phyloP scores from a whole-genome alignment of 2,113 vertebrate species.

The Toxostoma redivivum region DNA sequence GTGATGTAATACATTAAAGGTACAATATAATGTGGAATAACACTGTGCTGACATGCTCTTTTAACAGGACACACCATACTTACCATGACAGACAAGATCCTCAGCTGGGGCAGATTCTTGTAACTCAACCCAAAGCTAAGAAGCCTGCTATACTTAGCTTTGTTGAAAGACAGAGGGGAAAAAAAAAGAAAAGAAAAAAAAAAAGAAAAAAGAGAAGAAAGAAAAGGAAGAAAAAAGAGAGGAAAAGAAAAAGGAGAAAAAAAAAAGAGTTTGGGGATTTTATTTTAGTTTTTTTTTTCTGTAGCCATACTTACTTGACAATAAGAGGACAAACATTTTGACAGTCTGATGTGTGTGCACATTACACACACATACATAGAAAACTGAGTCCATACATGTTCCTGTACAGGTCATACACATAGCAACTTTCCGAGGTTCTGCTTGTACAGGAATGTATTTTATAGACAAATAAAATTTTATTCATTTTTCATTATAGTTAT shows the following conservation, averaged over 20 bases:
- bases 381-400: accelerated
- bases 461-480: not conserved
- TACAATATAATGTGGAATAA: not conserved
- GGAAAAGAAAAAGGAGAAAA: accelerated
- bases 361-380: not conserved
- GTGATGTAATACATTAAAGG: not conserved
- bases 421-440: not conserved
- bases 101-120: not conserved
- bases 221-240: too few species aligned
- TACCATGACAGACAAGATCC: not conserved
- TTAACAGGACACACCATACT: not conserved
- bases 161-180: not conserved
- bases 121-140: not conserved
- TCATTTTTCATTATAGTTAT: not conserved
- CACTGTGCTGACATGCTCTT: not conserved
- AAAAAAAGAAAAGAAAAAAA: accelerated
- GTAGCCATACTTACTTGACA: not conserved
- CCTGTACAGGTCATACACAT: accelerated
- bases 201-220: accelerated
- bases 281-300: not conserved
- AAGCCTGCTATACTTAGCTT: not conserved
- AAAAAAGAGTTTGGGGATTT: not conserved
- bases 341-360: not conserved
- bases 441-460: not conserved
- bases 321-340: not conserved